Conservation (phyloP, 2,888 invertebrate genomes). For the Molanna angustata region DNA sequence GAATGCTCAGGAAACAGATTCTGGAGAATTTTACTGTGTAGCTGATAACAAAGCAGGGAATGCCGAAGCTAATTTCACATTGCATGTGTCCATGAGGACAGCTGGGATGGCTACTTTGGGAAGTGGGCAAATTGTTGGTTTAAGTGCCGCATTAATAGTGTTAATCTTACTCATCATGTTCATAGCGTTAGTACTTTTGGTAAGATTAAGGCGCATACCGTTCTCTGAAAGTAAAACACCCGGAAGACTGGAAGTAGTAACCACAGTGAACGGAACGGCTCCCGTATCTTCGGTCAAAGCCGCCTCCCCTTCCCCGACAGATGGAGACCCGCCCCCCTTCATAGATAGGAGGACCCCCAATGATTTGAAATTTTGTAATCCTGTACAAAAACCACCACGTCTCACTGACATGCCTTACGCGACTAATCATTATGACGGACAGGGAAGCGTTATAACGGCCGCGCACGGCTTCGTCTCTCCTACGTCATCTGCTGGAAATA, state of each 20-base stretch:
- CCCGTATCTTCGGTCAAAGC: conserved; percentile 52
- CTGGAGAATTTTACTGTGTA: conserved; percentile 83
- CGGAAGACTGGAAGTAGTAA: conserved; percentile 69
- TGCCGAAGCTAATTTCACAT: conserved; percentile 85
- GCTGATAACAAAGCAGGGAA: conserved; percentile 88
- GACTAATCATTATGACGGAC: conserved; percentile 66
- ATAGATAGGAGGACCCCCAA: conserved; percentile 43
- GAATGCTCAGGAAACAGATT: conserved; percentile 79
- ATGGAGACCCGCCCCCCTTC: conserved; percentile 51
- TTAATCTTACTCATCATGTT: conserved; percentile 73
- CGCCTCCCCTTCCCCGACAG: conserved; percentile 55
- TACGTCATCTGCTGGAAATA: conserved; percentile 71
- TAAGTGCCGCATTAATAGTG: conserved; percentile 78
- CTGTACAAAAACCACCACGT: conserved; percentile 70
- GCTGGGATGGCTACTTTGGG: conserved; percentile 80
- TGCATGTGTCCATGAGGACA: conserved; percentile 74
- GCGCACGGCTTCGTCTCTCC: conserved; percentile 70
- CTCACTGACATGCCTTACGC: conserved; percentile 67
- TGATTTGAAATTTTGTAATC: conserved; percentile 57
- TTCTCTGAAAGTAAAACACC: conserved; percentile 74
- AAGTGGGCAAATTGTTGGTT: conserved; percentile 80
- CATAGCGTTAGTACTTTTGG: conserved; percentile 60
- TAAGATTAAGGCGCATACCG: conserved; percentile 71
- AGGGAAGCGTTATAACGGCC: conserved; percentile 62
- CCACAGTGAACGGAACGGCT: conserved; percentile 57